Evolutionary conservation across 2,888 invertebrate genomes (phyloP).

Genomic region (Piscicola geometra): DNA sequence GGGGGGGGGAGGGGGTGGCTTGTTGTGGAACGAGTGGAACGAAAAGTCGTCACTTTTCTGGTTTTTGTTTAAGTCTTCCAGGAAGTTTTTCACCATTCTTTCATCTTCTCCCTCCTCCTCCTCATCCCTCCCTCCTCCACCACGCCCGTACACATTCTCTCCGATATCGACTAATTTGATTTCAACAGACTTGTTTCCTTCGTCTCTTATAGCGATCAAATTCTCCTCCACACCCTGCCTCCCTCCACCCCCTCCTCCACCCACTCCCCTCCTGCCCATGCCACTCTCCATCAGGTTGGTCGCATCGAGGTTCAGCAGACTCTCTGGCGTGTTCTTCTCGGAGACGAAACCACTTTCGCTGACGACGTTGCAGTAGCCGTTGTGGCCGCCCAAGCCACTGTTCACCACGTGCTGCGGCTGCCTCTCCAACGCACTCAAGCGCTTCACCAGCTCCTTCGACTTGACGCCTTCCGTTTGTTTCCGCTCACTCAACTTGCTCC

Average conservation of each 20-base stretch:
- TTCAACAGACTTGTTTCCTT: slow-evolving; percentile 24
- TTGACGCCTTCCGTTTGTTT: slow-evolving; percentile 23
- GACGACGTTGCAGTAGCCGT: slow-evolving; percentile 10
- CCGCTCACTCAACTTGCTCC: slow-evolving; percentile 29
- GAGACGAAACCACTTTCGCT: slow-evolving; percentile 33
- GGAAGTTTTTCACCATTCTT: neutral
- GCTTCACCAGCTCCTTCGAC: slow-evolving; percentile 28
- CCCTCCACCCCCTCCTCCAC: neutral
- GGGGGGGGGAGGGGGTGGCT: neutral
- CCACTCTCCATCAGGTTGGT: slow-evolving; percentile 19
- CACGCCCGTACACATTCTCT: slow-evolving; percentile 10
- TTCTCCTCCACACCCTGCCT: slow-evolving; percentile 8
- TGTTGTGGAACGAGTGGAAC: neutral
- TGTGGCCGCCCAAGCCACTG: neutral
- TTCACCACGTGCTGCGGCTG: slow-evolving; percentile 22
- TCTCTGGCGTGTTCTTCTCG: slow-evolving; percentile 29
- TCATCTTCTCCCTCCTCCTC: too few species aligned
- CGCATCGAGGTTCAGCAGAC: slow-evolving; percentile 26
- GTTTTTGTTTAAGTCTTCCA: neutral
- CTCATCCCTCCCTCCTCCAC: too few species aligned
- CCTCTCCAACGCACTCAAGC: slow-evolving; percentile 30
- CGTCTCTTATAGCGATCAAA: slow-evolving; percentile 29
- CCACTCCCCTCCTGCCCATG: neutral
- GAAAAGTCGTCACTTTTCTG: neutral
- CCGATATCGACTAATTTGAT: slow-evolving; percentile 29